A percentile compares a stretch with the other conserved stretches of the same genome.
Conservation (phyloP, 1,140 invertebrate genomes). For the Drosophila busckii region DNA sequence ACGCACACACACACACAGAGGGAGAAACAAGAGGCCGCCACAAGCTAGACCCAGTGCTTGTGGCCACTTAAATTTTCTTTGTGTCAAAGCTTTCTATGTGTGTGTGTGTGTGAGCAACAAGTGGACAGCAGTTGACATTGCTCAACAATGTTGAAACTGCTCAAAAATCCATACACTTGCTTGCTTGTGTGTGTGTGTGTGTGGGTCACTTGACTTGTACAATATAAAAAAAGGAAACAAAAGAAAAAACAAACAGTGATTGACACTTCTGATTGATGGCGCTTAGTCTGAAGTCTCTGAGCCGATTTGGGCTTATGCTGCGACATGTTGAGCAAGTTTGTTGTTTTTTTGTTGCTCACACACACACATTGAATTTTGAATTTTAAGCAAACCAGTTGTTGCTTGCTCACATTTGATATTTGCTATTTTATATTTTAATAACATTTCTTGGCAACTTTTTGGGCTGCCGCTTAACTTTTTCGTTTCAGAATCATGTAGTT, state of each 20-base stretch:
- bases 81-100: no score
- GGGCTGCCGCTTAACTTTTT: no score
- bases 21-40: not conserved
- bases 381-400: constrained; percentile 7
- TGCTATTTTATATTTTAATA: no score
- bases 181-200: constrained; percentile 11
- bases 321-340: constrained; percentile 47
- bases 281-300: constrained; percentile 44
- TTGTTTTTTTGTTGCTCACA: constrained; percentile 10
- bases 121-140: constrained; percentile 71
- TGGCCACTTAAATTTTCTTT: constrained; percentile 73
- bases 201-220: constrained; percentile 13
- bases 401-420: not conserved
- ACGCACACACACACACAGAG: not conserved
- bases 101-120: constrained; percentile 57
- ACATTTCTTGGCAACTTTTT: no score
- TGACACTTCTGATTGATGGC: constrained; percentile 73
- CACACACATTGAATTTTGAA: constrained; percentile 17
- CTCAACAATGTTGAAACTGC: constrained; percentile 50
- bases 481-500: no score
- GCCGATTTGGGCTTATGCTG: constrained; percentile 50
- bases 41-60: constrained; percentile 19
- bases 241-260: constrained; percentile 63
- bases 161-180: constrained; percentile 21
- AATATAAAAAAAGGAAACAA: constrained; percentile 30